Evolutionary conservation across 2,113 vertebrate genomes (phyloP).

Genomic region (Tachuris rubrigastra): DNA sequence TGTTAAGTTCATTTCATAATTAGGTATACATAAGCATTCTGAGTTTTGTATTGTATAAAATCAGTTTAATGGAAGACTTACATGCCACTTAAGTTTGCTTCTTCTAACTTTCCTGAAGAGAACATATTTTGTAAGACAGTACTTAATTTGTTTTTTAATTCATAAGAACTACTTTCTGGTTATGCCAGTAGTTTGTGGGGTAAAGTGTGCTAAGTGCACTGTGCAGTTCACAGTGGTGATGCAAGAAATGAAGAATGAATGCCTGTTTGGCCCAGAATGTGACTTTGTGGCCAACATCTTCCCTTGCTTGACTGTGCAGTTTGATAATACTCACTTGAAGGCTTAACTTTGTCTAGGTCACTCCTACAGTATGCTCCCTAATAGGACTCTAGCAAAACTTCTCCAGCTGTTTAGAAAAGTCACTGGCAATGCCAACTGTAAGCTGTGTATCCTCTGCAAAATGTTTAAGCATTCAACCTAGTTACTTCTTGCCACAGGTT

Average conservation of each 20-base stretch:
- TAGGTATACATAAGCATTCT: background rate
- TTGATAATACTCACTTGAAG: background rate
- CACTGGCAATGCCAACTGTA: background rate
- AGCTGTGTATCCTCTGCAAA: background rate
- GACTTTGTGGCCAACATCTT: background rate
- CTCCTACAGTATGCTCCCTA: background rate
- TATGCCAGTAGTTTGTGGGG: background rate
- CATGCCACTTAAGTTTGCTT: background rate
- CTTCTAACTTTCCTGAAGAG: background rate
- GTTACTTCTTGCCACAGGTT: background rate
- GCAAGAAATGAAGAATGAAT: background rate
- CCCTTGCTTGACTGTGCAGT: background rate
- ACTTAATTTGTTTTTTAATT: background rate
- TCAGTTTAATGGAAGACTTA: background rate
- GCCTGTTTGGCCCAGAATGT: rapidly evolving
- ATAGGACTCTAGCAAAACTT: background rate
- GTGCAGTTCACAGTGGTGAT: background rate
- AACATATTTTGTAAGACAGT: background rate
- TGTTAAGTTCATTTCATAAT: background rate
- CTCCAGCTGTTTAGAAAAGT: background rate
- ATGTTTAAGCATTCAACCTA: background rate
- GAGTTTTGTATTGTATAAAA: background rate
- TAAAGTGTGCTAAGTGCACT: background rate
- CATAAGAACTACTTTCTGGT: background rate
- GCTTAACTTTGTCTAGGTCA: background rate